Base-by-base conservation (phyloP, 2,888 invertebrate genomes). In the Lasiommata megera region DNA sequence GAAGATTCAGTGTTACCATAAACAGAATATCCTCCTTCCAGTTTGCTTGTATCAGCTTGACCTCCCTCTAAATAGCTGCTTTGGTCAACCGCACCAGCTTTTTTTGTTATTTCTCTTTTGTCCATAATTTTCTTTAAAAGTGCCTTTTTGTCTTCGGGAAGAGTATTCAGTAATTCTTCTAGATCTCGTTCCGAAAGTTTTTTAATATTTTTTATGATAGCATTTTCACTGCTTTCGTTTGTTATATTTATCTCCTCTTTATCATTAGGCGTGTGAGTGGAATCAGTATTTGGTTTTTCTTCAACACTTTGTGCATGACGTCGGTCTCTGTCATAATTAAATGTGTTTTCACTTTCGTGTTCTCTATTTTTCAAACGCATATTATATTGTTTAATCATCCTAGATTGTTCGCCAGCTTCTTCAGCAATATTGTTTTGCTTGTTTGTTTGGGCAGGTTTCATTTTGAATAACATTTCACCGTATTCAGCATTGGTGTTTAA, bases 31-130 rank as follows among this genome's bases (percentile, higher is more conserved):
- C 73, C 76, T 38, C 72, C 76, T 66, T 82, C 80, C 43, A 80
- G 63, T 73, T 86, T 84, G 67, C 70, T 81, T 6, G 78, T 68
- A 64, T 88, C 86, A n/a, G 79, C 75, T 52, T 77, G 75, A 16
- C 73, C 72, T 64, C 71, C 77, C 55, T 86, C 84, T n/a, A 81
- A 70, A n/a, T 68, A 75, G 66, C 71, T 79, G 64, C 77, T 84
- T 65, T 84, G 84, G 66, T 86, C 85, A 17, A 81, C 76, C 31
- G 85, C 85, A 6, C 78, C 85, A 18, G 84, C 82, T 70, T 89
- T 90, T 60, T 89, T 89, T 6, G 84, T 88, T 53, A 88, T 88
- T 78, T 89, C 90, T 62, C 89, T 76, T 73, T 90, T 90, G 12
- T 79, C 81, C 28, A 90, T 86, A 3, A 89, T 85, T 68, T 80